These are phyloP conservation scores for Drosophila peninsularis DNA, from an alignment of 2,888 invertebrate genomes.

Conservation along the genomic window DNA sequence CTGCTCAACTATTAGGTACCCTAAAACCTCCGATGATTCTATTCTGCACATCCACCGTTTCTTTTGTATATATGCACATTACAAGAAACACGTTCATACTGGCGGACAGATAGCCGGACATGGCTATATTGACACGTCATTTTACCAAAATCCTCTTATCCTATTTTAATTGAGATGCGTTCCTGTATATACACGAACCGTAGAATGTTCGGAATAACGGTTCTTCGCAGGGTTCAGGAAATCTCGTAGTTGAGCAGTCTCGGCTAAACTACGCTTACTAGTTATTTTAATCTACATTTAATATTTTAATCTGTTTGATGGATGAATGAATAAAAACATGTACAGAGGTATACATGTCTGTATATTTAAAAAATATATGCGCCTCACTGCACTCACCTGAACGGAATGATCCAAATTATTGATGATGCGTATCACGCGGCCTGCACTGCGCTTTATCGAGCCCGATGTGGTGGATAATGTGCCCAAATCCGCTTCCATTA, in stretches of 20 bases:
- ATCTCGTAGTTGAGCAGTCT: neutral
- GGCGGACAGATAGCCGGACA: no score
- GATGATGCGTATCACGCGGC: constrained; percentile 95
- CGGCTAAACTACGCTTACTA: neutral
- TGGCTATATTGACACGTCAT: no score
- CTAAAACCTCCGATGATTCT: no score
- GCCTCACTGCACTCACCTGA: constrained; percentile 87
- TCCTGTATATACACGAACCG: no score
- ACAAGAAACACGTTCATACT: no score
- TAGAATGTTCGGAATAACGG: no score
- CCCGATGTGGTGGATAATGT: constrained; percentile 88
- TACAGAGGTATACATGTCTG: neutral
- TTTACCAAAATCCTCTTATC: no score
- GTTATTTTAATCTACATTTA: constrained; percentile 16
- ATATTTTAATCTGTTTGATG: constrained; percentile 17
- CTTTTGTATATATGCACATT: no score
- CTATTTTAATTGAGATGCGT: no score
- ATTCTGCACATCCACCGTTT: no score
- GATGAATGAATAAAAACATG: constrained; percentile 50
- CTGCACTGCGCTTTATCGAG: constrained; percentile 90
- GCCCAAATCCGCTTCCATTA: constrained; percentile 90
- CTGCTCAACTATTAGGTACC: no score
- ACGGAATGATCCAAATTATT: constrained; percentile 97
- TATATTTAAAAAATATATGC: constrained; percentile 5
- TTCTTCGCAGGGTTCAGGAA: no score